These are phyloP conservation scores for Hesperophylax magnus DNA, from an alignment of 1,140 invertebrate species.

Conservation along the genomic window DNA sequence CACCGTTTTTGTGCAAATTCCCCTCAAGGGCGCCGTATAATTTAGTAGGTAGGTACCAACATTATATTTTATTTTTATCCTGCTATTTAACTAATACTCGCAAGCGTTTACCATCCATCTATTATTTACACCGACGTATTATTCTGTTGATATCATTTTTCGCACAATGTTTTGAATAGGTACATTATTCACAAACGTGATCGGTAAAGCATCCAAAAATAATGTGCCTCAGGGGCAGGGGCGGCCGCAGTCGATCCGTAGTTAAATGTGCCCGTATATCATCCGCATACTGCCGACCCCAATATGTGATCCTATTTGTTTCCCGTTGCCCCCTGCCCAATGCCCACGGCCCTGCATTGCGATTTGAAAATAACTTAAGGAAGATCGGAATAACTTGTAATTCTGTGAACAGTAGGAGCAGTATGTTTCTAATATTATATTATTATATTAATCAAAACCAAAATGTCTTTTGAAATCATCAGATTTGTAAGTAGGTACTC, in stretches of 20 bases:
- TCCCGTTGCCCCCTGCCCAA: neutral
- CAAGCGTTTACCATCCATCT: neutral
- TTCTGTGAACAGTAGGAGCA: too few relatives aligned
- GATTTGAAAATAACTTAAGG: neutral
- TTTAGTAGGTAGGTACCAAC: too few relatives aligned
- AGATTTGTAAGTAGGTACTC: too few relatives aligned
- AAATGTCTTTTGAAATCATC: too few relatives aligned
- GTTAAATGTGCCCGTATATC: conserved; percentile 35
- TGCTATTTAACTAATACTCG: neutral
- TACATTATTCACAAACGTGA: conserved; percentile 36
- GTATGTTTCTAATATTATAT: too few relatives aligned
- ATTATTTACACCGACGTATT: neutral
- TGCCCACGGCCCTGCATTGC: neutral
- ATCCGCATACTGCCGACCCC: conserved; percentile 25
- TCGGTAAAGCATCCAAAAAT: conserved; percentile 28
- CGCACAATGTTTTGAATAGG: conserved; percentile 16
- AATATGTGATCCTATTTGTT: conserved; percentile 43
- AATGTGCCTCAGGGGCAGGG: conserved; percentile 10
- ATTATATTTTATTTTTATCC: too few relatives aligned
- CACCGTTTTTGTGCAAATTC: too few relatives aligned
- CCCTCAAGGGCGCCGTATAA: too few relatives aligned
- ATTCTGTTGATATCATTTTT: conserved; percentile 7
- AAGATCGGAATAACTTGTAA: conserved; percentile 20
- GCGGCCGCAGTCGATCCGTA: conserved; percentile 12
- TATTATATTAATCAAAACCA: too few relatives aligned